These are phyloP conservation scores for Chondrilla cf. caribensis DNA, from an alignment of 37 sponge, comb jelly and placozoan genomes.

Conservation along the genomic window DNA sequence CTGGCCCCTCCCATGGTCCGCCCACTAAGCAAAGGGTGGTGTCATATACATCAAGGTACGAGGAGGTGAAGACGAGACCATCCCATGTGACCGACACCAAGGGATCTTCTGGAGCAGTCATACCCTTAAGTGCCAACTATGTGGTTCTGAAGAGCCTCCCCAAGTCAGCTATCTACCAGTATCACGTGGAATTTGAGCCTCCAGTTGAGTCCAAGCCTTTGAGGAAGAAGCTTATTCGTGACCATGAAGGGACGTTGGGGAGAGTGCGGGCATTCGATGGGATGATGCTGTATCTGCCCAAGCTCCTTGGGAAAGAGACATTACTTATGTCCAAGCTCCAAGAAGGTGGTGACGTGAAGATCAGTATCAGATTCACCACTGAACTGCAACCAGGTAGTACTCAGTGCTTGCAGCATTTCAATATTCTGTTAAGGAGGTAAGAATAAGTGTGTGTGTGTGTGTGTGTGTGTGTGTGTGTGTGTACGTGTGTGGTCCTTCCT, in stretches of 20 bases:
- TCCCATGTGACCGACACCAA: constrained; percentile 68
- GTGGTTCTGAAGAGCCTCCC: constrained; percentile 59
- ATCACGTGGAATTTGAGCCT: constrained; percentile 75
- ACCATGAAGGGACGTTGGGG: constrained; percentile 59
- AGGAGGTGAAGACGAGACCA: constrained; percentile 58
- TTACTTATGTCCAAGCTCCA: constrained; percentile 34
- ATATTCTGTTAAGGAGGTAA: constrained; percentile 77
- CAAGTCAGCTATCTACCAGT: constrained; percentile 80
- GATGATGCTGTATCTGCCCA: constrained; percentile 79
- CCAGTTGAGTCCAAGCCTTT: constrained; percentile 54
- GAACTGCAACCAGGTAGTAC: constrained; percentile 65
- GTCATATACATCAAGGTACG: neutral
- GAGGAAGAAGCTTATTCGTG: constrained; percentile 46
- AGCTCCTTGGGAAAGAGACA: constrained; percentile 38
- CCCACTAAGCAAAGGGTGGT: no score
- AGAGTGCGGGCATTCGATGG: constrained; percentile 77
- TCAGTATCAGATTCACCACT: constrained; percentile 77
- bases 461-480: neutral
- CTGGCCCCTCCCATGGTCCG: no score
- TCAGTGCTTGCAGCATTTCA: constrained; percentile 73
- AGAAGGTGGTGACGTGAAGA: constrained; percentile 45
- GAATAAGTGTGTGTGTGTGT: constrained; percentile 8
- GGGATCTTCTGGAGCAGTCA: constrained; percentile 51
- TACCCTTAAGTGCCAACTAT: constrained; percentile 64
- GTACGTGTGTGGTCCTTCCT: neutral